These are phyloP conservation scores for Microcebus ravelobensis DNA, from an alignment of 2,113 vertebrate species.

Conservation along the genomic window DNA sequence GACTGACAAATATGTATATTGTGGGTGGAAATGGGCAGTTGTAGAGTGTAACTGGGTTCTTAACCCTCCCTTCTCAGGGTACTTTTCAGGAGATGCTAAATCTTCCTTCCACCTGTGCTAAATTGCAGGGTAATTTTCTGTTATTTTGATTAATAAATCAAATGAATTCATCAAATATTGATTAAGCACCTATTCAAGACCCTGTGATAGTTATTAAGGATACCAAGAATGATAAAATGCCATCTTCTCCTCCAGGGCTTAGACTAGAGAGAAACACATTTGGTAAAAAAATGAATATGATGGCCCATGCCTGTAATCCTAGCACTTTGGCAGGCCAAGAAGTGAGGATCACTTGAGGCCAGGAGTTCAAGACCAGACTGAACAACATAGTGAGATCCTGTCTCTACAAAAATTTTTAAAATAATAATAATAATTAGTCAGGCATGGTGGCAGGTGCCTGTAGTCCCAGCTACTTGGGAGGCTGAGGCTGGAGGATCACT, in stretches of 20 bases:
- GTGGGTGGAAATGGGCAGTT: background rate
- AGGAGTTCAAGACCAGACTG: no score
- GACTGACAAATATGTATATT: background rate
- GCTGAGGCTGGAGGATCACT: no score
- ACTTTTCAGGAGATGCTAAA: background rate
- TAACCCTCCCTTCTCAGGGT: background rate
- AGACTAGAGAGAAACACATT: constrained; percentile 20
- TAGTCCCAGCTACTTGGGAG: no score
- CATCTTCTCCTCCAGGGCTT: constrained; percentile 11
- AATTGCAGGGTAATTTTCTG: constrained; percentile 68
- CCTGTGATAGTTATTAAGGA: constrained; percentile 53
- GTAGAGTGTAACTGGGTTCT: background rate
- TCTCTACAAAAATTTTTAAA: no score
- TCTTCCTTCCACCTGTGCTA: constrained; percentile 48
- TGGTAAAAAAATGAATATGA: no score
- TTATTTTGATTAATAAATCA: constrained; percentile 76
- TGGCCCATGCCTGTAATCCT: no score
- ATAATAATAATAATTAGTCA: no score
- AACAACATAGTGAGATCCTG: no score
- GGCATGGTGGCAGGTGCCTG: no score
- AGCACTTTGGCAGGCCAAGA: no score
- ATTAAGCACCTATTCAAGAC: constrained; percentile 72
- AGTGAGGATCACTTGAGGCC: no score
- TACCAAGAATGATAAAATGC: constrained; percentile 26
- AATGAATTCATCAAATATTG: constrained; percentile 72